Base-by-base conservation (phyloP, 1,140 invertebrate genomes). In the Periplaneta americana region DNA sequence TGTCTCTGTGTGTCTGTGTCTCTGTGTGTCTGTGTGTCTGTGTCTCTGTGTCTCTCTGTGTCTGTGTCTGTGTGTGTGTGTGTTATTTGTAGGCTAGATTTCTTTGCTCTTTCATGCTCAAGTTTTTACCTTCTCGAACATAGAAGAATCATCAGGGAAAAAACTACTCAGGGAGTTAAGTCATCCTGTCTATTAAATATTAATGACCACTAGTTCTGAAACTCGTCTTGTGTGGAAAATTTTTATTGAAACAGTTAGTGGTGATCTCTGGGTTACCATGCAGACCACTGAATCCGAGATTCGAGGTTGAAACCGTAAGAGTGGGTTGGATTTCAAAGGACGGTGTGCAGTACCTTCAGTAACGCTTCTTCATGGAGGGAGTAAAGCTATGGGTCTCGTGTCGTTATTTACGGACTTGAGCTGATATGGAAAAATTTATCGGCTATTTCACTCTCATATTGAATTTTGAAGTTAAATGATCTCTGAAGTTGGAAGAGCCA, bases 61-160 rank as follows among this genome's bases (percentile, higher is more conserved):
- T 79, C 18, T 79, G 77, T 79, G 77, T 79, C 15, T 79, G 77
- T 79, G 17, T 79, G 77, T 79, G 17, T 79, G 11, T 79, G 77
- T 79, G 33, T 75, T 13, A 17, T 13, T 75, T 13, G n/a, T n/a
- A n/a, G n/a, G n/a, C n/a, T n/a, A n/a, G n/a, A n/a, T 75, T 13
- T 75, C 22, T 75, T 13, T 75, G 13, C 31, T 13, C 31, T 11
- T 75, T 13, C 31, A 31, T 75, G 75, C 31, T 11, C 31, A 11
- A 17, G 22, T 75, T 31, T 75, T 13, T 75, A 13, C 31, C 22
- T 28, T 11, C 31, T 13, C 31, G 75, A 17, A 31, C 31, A 13
- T 75, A 11, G 13, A 31, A 17, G 13, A 17, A 31, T 75, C 22
- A 17, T 31, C 31, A 31, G 13, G 75, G 13, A 31, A 17, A 13